Evolutionary conservation across 2,113 vertebrate genomes (phyloP).

Genomic region (Cygnus buccinator): DNA sequence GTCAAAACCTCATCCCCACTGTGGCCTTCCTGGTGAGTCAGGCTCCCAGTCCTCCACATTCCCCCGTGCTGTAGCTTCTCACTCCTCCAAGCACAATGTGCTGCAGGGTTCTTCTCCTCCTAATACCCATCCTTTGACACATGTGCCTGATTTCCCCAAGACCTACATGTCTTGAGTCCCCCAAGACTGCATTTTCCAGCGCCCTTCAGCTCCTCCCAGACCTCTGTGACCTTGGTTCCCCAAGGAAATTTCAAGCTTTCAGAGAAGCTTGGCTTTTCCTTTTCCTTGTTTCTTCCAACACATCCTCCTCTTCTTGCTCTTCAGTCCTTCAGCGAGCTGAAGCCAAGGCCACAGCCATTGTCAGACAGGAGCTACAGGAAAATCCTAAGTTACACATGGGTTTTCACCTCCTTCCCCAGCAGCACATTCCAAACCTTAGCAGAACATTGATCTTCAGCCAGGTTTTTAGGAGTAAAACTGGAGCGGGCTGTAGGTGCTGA

Average conservation of each 20-base stretch:
- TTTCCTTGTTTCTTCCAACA: neutral
- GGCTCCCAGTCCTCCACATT: neutral
- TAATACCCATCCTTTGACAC: neutral
- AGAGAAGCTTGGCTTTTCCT: neutral
- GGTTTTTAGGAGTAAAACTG: neutral
- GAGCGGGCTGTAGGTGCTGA: neutral
- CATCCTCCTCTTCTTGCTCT: neutral
- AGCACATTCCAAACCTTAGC: neutral
- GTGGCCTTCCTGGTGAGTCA: neutral
- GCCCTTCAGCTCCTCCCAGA: neutral
- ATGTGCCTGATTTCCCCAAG: neutral
- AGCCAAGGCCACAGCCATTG: neutral
- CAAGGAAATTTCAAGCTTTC: neutral
- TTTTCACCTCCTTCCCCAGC: neutral
- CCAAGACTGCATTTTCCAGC: neutral
- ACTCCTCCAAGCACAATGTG: rapidly evolving
- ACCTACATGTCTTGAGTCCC: rapidly evolving
- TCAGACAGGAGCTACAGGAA: neutral
- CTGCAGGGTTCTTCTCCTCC: neutral
- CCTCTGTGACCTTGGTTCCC: neutral
- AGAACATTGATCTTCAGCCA: neutral
- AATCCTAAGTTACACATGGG: neutral
- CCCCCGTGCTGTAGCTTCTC: neutral
- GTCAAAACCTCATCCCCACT: neutral
- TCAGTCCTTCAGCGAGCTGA: neutral